These are phyloP conservation scores for Dicycla oo DNA, from an alignment of 2,888 invertebrate species.

Conservation along the genomic window DNA sequence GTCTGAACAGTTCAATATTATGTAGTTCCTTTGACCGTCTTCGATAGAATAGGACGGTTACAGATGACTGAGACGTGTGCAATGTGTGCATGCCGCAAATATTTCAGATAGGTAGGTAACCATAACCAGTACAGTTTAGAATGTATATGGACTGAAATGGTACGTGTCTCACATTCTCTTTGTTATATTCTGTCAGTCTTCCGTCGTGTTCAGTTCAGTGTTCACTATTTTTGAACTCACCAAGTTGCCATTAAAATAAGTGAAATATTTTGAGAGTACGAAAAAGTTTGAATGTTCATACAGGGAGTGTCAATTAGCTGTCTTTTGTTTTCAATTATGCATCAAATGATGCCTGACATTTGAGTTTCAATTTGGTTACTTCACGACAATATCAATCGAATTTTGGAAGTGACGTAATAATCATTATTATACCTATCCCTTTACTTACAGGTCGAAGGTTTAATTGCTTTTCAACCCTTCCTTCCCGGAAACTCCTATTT, in stretches of 20 bases:
- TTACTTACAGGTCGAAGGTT: slow-evolving; percentile 30
- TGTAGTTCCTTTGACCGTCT: slow-evolving; percentile 37
- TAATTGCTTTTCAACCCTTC: slow-evolving; percentile 46
- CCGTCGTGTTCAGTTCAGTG: background rate
- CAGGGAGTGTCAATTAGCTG: background rate
- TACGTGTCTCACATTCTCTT: slow-evolving; percentile 46
- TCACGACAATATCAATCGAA: slow-evolving; percentile 10
- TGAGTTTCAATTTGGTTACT: slow-evolving; percentile 1
- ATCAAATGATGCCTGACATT: slow-evolving; percentile 2
- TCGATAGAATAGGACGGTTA: slow-evolving; percentile 34
- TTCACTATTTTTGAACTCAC: slow-evolving; percentile 7
- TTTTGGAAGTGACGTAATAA: slow-evolving; percentile 32
- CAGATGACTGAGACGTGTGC: slow-evolving; percentile 27
- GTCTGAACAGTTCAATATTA: slow-evolving; percentile 29
- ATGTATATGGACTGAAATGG: slow-evolving; percentile 48
- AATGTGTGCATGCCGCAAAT: slow-evolving; percentile 36
- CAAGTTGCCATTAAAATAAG: background rate
- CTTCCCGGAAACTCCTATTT: slow-evolving; percentile 33
- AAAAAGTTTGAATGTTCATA: background rate
- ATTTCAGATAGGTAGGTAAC: too few species aligned
- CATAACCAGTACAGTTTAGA: slow-evolving; percentile 36
- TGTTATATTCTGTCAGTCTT: slow-evolving; percentile 44
- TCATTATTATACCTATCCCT: slow-evolving; percentile 15
- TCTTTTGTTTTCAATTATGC: background rate
- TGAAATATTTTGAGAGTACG: background rate